phyloP scores from a whole-genome alignment of 1,140 invertebrate genomes.

The Uloborus diversus region DNA sequence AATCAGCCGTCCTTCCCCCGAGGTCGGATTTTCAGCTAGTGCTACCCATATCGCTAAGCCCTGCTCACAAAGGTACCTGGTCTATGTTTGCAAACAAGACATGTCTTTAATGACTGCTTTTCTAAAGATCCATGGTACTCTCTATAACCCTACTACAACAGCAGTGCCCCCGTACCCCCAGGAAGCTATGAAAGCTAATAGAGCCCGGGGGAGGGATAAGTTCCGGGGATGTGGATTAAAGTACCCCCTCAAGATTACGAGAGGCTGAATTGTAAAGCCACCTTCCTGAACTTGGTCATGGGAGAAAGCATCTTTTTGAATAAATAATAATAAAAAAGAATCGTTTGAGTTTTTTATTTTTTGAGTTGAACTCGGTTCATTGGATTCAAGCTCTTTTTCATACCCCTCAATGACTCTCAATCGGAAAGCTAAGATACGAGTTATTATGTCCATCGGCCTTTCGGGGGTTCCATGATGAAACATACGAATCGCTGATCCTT shows the following conservation, averaged over 20 bases:
- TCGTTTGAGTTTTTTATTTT: background rate
- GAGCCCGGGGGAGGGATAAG: background rate
- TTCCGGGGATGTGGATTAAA: slow-evolving; percentile 41
- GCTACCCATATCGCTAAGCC: slow-evolving; percentile 32
- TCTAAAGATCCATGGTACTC: slow-evolving; percentile 39
- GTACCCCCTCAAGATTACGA: slow-evolving; percentile 21
- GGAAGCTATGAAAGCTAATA: slow-evolving; percentile 50
- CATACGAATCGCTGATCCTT: slow-evolving; percentile 41
- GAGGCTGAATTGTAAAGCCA: slow-evolving; percentile 50
- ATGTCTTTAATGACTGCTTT: slow-evolving; percentile 55
- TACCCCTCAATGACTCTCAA: slow-evolving; percentile 22
- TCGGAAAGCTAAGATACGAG: slow-evolving; percentile 17
- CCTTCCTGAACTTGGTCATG: slow-evolving; percentile 1
- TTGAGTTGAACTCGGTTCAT: slow-evolving; percentile 18
- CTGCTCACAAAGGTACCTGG: slow-evolving; percentile 35
- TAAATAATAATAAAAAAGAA: slow-evolving; percentile 30
- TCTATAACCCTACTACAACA: slow-evolving; percentile 48
- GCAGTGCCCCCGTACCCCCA: slow-evolving; percentile 7
- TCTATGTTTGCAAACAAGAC: slow-evolving; percentile 55
- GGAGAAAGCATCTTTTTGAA: slow-evolving; percentile 49
- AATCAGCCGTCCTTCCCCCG: background rate
- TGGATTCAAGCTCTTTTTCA: slow-evolving; percentile 14
- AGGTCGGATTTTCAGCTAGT: slow-evolving; percentile 14
- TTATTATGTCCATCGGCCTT: slow-evolving; percentile 32
- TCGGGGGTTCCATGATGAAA: slow-evolving; percentile 17